Evolutionary conservation across 2,113 vertebrate genomes (phyloP).

Genomic region (Paramisgurnus dabryanus): DNA sequence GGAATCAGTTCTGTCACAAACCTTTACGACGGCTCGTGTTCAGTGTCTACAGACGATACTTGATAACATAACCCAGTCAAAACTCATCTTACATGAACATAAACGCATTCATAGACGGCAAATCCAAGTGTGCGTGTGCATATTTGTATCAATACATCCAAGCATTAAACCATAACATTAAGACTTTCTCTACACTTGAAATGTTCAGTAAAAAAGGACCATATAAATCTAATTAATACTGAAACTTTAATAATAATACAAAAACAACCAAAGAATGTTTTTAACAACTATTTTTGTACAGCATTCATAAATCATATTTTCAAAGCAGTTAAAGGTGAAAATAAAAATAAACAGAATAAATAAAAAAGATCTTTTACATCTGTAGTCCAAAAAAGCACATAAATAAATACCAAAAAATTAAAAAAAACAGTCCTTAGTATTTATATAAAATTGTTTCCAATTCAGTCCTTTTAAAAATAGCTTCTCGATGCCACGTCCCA

Average conservation of each 20-base stretch:
- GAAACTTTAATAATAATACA: conserved; percentile 63
- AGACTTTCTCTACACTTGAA: conserved; percentile 33
- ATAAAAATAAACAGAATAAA: conserved; percentile 48
- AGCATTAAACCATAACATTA: conserved; percentile 30
- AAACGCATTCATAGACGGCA: background rate
- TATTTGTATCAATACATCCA: background rate
- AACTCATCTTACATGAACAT: background rate
- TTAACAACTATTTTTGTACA: conserved; percentile 1
- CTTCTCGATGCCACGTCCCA: conserved; percentile 23
- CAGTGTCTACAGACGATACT: conserved; percentile 24
- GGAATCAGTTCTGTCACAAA: conserved; percentile 1
- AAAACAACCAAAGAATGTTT: background rate
- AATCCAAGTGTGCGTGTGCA: background rate
- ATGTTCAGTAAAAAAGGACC: conserved; percentile 27
- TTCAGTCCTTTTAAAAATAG: conserved; percentile 47
- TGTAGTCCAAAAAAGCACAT: conserved; percentile 65
- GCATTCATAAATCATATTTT: conserved; percentile 20
- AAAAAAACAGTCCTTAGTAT: conserved; percentile 62
- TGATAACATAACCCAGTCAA: background rate
- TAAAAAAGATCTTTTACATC: conserved; percentile 63
- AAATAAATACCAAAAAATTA: conserved; percentile 77
- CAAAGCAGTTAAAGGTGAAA: conserved; percentile 35
- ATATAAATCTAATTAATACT: conserved; percentile 69
- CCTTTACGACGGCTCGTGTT: background rate
- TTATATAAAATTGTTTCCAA: conserved; percentile 69